Percentiles rank a stretch among this genome's conserved stretches.
phyloP scores from a whole-genome alignment of 1,140 invertebrate species.

The Cardiocondyla obscurior region DNA sequence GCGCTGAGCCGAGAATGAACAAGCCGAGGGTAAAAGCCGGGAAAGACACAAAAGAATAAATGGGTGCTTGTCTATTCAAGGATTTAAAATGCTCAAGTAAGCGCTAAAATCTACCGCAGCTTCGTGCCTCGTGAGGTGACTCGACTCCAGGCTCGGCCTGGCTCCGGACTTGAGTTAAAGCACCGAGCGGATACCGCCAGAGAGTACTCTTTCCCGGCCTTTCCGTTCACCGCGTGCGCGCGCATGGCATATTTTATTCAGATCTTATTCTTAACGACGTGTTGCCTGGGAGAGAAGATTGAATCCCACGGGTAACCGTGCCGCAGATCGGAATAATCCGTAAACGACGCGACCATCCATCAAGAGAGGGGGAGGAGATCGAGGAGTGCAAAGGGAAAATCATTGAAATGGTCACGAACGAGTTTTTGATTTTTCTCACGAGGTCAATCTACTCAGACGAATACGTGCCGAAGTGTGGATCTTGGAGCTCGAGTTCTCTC shows the following conservation, averaged over 20 bases:
- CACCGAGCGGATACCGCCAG: conserved; percentile 44
- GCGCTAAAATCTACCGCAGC: conserved; percentile 70
- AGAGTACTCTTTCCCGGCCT: conserved; percentile 16
- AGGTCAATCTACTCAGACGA: conserved; percentile 52
- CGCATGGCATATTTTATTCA: conserved; percentile 52
- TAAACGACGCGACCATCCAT: not conserved
- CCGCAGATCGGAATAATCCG: not conserved
- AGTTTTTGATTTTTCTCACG: conserved; percentile 63
- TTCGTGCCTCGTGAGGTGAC: conserved; percentile 47
- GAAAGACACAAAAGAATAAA: conserved; percentile 50
- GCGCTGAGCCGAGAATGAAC: not conserved
- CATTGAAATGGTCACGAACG: conserved; percentile 55
- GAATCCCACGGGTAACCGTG: conserved; percentile 35
- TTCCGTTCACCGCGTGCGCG: not conserved
- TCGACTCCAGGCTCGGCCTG: not conserved
- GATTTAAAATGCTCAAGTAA: conserved; percentile 75
- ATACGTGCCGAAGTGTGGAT: conserved; percentile 65
- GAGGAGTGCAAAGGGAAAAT: not conserved
- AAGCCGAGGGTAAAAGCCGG: conserved; percentile 9
- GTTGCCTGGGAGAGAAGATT: conserved; percentile 34
- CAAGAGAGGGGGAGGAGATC: not conserved
- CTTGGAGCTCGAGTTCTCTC: conserved; percentile 15
- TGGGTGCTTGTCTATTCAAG: conserved; percentile 67
- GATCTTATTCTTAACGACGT: conserved; percentile 24
- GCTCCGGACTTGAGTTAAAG: conserved; percentile 9